These are phyloP conservation scores for Gavialis gangeticus DNA, from an alignment of 2,113 vertebrate genomes.

Conservation along the genomic window DNA sequence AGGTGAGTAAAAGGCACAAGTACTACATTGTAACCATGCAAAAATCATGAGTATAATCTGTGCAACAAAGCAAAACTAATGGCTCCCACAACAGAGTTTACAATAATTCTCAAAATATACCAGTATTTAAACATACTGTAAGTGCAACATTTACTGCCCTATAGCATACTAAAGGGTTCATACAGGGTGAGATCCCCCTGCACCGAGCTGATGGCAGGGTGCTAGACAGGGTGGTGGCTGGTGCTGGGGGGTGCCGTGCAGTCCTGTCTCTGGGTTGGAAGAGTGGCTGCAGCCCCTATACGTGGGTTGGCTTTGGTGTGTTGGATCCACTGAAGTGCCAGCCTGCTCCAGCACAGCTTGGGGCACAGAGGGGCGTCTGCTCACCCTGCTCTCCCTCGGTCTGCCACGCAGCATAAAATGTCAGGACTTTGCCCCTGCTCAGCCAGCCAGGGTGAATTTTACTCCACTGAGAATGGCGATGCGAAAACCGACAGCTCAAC, in stretches of 20 bases:
- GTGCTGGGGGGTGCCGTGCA: not conserved
- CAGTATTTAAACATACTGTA: constrained; percentile 50
- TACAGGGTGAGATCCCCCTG: not conserved
- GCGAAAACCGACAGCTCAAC: not conserved
- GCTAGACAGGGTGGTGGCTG: not conserved
- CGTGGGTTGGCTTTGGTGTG: fast-evolving
- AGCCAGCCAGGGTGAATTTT: not conserved
- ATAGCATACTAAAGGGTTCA: constrained; percentile 21
- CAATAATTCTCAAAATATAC: constrained; percentile 65
- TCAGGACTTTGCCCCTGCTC: not conserved
- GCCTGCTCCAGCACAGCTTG: fast-evolving
- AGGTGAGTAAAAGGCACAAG: constrained; percentile 84
- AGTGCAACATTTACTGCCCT: constrained; percentile 64
- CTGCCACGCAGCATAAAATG: not conserved
- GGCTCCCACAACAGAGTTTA: constrained; percentile 63
- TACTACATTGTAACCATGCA: constrained; percentile 84
- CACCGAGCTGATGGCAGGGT: not conserved
- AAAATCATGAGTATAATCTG: constrained; percentile 67
- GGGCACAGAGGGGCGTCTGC: fast-evolving
- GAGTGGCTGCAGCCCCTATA: not conserved
- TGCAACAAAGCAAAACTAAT: constrained; percentile 84
- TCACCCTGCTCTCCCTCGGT: not conserved
- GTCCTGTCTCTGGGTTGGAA: not conserved
- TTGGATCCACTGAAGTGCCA: not conserved
- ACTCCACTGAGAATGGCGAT: not conserved